A percentile compares a stretch with the other conserved stretches of the same genome.
Evolutionary conservation across 1,140 invertebrate species (phyloP).

Genomic region (Nephila pilipes): DNA sequence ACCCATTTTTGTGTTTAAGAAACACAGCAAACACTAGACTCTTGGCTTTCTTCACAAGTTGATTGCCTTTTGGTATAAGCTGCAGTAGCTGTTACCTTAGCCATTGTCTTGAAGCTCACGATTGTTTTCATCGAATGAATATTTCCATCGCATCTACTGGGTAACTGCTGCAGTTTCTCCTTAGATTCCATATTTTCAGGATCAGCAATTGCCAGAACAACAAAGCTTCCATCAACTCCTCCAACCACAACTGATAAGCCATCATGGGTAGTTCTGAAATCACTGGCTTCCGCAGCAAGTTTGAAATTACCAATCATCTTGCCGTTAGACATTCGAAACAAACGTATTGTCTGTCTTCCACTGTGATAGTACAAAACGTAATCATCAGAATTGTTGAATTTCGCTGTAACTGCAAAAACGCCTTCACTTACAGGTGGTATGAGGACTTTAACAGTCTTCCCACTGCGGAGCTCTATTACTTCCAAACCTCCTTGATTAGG

Average conservation of each 20-base stretch:
- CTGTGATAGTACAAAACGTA: constrained; percentile 99
- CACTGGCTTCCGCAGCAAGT: constrained; percentile 94
- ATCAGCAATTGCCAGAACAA: constrained; percentile 94
- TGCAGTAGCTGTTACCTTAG: constrained; percentile 54
- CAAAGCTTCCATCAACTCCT: constrained; percentile 95
- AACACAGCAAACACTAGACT: constrained; percentile 19
- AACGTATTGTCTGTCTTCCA: constrained; percentile 93
- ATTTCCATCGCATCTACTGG: constrained; percentile 79
- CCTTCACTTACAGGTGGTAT: constrained; percentile 95
- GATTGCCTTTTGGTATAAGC: constrained; percentile 64
- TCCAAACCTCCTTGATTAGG: constrained; percentile 95
- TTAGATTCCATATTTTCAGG: constrained; percentile 85
- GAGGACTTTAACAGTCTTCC: constrained; percentile 89
- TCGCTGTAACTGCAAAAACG: constrained; percentile 96
- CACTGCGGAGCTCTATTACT: constrained; percentile 92
- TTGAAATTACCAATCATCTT: constrained; percentile 95
- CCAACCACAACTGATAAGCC: constrained; percentile 91
- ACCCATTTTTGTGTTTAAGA: not conserved
- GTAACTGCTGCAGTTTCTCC: constrained; percentile 86
- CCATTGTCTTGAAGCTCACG: constrained; percentile 67
- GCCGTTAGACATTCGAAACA: constrained; percentile 93
- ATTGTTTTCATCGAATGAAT: constrained; percentile 18
- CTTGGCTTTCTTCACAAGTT: constrained; percentile 62
- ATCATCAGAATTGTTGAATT: constrained; percentile 96
- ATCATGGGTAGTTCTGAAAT: constrained; percentile 85